Conservation (phyloP, 2,888 invertebrate species). For the Pristionchus maxplancki region DNA sequence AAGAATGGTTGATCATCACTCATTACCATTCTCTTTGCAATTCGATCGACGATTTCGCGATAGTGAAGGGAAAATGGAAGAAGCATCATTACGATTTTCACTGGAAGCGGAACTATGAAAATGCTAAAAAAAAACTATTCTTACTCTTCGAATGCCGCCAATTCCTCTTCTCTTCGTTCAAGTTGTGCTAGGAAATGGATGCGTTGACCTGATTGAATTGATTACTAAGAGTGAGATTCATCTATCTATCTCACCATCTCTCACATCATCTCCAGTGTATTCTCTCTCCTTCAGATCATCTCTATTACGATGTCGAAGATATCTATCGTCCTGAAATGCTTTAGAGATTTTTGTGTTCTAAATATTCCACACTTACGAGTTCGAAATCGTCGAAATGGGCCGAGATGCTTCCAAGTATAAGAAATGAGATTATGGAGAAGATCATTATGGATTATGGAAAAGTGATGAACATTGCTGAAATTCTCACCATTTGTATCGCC, state of each 20-base stretch:
- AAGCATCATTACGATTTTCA: not conserved
- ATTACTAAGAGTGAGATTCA: too few relatives aligned
- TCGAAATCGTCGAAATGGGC: not conserved
- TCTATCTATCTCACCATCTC: not conserved
- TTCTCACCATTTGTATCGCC: not conserved
- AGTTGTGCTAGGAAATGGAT: not conserved
- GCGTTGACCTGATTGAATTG: not conserved
- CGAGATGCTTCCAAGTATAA: not conserved
- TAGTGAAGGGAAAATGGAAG: not conserved
- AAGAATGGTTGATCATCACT: not conserved
- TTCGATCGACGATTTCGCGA: not conserved
- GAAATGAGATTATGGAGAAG: not conserved
- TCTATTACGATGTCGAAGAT: not conserved
- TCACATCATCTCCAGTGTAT: not conserved
- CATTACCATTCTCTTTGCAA: not conserved
- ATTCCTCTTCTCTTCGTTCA: not conserved
- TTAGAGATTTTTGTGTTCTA: too few relatives aligned
- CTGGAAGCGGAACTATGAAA: not conserved
- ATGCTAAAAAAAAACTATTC: too few relatives aligned
- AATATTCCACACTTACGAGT: too few relatives aligned
- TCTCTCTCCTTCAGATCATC: not conserved
- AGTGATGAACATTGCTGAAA: not conserved
- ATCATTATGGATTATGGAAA: not conserved
- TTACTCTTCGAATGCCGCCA: not conserved
- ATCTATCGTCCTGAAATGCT: not conserved